Conservation (phyloP, 2,888 invertebrate genomes). For the Parasteatoda lunata region DNA sequence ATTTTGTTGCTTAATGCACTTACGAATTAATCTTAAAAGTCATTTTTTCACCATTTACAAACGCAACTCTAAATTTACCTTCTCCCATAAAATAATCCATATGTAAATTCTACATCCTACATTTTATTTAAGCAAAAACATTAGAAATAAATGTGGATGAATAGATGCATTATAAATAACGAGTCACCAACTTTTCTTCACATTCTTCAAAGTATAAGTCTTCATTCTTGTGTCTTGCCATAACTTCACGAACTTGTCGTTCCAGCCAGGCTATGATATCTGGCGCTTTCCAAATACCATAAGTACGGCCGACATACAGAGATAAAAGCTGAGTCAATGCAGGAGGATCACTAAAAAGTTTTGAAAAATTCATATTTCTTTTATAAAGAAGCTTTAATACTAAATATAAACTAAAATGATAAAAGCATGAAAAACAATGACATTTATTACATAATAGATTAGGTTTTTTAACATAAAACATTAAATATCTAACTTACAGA, state of each 20-base stretch:
- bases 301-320: slow-evolving; percentile 84
- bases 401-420: too few species aligned
- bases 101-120: too few species aligned
- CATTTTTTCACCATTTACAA: too few species aligned
- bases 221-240: slow-evolving; percentile 80
- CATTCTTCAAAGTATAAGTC: slow-evolving; percentile 79
- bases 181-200: slow-evolving; percentile 76
- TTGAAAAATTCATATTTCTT: slow-evolving; percentile 44
- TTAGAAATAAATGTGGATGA: background rate
- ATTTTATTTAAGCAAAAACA: background rate
- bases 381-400: too few species aligned
- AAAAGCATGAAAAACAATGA: too few species aligned
- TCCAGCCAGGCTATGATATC: slow-evolving; percentile 86
- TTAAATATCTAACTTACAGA: too few species aligned
- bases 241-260: slow-evolving; percentile 80
- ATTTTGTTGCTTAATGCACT: too few species aligned
- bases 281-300: slow-evolving; percentile 86
- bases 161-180: background rate
- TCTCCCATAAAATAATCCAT: too few species aligned
- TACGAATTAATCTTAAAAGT: too few species aligned
- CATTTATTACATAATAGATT: too few species aligned
- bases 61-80: too few species aligned
- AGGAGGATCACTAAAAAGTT: slow-evolving; percentile 77
- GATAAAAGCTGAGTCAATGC: slow-evolving; percentile 82
- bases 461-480: too few species aligned